Base-by-base conservation (phyloP, 2,888 invertebrate species). In the Bombyx huttoni region DNA sequence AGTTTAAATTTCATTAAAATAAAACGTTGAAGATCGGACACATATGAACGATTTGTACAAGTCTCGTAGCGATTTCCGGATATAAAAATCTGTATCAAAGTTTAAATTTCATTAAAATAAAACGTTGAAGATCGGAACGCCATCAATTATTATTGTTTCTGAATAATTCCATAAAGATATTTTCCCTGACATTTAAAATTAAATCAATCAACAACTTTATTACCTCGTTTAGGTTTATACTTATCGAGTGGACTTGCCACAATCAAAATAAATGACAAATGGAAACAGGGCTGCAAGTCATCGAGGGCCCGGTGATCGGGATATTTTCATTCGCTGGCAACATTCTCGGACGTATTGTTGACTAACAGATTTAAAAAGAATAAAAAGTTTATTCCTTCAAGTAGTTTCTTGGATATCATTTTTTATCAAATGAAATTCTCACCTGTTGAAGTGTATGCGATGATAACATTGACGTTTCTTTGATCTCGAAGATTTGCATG, bases 191-290 rank as follows among this genome's bases (percentile, higher is more conserved):
- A 7, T 40, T 10, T 40, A 10, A 40, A 40, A 40, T 40, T 40
- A 40, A 40, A 12, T 12, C 9, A 8, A 40, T 40, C 24, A 40
- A 40, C 12, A 12, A 10, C 12, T 8, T 40, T 40, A 40, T 40
- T 40, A 12, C 40, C 40, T 12, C 8, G 40, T 40, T 40, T 40
- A 40, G 9, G 9, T 40, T 10, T 12, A 61, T 64, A 61, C 62
- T 61, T 63, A 60, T 65, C 65, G 60, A 65, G 59, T 65, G 65
- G 73, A 69, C 78, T 86, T 85, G 87, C 80, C 83, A 86, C 86
- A 88, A 89, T 88, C 89, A 89, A 87, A 89, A 89, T 87, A 88
- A 87, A 89, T 89, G 89, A 89, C 89, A 89, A 83, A 89, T 88
- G 88, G 81, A 86, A 86, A 81, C 70, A 68, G 68, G 75, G 71